Percentiles rank a stretch among this genome's conserved stretches.
Conservation (phyloP, 2,113 vertebrate genomes). For the Bettongia penicillata region DNA sequence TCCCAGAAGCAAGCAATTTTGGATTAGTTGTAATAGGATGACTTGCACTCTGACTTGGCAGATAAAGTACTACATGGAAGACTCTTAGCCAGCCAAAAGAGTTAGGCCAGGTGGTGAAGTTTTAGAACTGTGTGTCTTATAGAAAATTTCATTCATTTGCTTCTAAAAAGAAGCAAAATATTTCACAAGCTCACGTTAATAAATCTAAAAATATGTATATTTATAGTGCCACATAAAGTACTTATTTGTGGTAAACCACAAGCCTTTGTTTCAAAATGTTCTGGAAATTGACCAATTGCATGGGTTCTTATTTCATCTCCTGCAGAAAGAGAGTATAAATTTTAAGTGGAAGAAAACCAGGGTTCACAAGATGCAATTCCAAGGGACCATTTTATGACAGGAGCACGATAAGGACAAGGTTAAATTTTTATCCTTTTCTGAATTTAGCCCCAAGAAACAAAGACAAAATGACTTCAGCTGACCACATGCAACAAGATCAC, state of each 20-base stretch:
- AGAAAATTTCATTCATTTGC: not conserved
- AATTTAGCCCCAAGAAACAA: not conserved
- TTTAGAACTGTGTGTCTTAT: not conserved
- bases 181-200: not conserved
- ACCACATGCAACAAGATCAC: not conserved
- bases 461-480: not conserved
- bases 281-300: not conserved
- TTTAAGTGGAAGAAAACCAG: constrained; percentile 29
- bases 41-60: not conserved
- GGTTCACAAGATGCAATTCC: not conserved
- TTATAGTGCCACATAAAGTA: not conserved
- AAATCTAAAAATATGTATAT: not conserved
- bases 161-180: constrained; percentile 10
- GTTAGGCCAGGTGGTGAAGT: not conserved
- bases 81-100: not conserved
- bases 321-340: not conserved
- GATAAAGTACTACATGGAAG: not conserved
- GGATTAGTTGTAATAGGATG: not conserved
- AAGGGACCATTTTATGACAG: not conserved
- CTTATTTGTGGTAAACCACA: not conserved
- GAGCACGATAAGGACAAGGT: not conserved
- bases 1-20: not conserved
- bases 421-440: not conserved
- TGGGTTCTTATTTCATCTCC: not conserved
- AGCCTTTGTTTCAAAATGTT: not conserved